Evolutionary conservation across 2,888 invertebrate genomes (phyloP), one percentile per base, ranked within the genome.

Genomic region (Parnassius glacialis): DNA sequence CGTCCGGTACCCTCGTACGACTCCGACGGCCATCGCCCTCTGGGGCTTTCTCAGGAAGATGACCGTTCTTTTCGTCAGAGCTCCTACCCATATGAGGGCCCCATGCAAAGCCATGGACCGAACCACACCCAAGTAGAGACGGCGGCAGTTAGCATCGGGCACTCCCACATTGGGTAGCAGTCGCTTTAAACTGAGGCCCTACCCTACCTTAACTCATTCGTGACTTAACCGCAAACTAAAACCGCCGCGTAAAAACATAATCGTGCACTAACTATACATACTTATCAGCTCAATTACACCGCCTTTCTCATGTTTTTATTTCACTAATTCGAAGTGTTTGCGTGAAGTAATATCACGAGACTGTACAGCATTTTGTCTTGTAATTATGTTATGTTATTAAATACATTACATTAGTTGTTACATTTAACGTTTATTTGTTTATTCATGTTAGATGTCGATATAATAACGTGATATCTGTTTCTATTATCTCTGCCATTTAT

Each of bases 181-280:
- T 16, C 16, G 16, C 16, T 16, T 16, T 16, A 16, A 16, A 16
- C 16, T 16, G 16, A 16, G 16, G 1, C 25, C 25, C 25, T 25
- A 25, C 25, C 25, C 3, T 25, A 25, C 7, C 25, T 3, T 55
- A n/a, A n/a, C 57, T 52, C 56, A 56, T 62, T 63, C 59, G 47
- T 61, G 60, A 61, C 58, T 52, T 55, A 50, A 63, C 65, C 64
- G 65, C 65, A 62, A 65, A 62, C 57, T 62, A 12, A 59, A 57
- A 48, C 57, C 53, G 52, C 65, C 7, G 62, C 60, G 64, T 52
- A 61, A 48, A 62, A 59, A 41, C 55, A 45, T 62, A 59, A 51
- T 59, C 59, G 61, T 57, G 57, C 52, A 10, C 43, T 41, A 25
- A 47, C 51, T 57, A 61, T 52, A 25, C 25, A 25, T 25, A 61